phyloP scores from a whole-genome alignment of 2,113 vertebrate species.

The Otus sunia region DNA sequence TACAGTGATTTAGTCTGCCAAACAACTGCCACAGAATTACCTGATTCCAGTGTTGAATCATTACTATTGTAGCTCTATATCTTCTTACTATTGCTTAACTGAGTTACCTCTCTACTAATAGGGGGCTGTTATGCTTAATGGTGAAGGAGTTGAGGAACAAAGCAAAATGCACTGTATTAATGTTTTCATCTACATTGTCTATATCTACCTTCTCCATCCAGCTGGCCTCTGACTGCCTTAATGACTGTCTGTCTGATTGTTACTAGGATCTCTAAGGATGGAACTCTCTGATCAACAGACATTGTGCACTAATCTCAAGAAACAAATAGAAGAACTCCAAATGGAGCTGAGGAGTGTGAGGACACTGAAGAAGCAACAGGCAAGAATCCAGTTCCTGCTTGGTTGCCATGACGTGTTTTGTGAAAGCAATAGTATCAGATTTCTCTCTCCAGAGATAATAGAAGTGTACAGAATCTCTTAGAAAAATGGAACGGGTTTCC shows the following conservation, averaged over 20 bases:
- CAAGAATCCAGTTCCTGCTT: neutral
- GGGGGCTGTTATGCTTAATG: neutral
- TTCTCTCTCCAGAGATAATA: neutral
- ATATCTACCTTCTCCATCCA: neutral
- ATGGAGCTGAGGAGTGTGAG: slow-evolving; percentile 80
- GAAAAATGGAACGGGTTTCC: neutral
- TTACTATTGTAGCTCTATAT: neutral
- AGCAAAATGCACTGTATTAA: neutral
- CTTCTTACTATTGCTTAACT: neutral
- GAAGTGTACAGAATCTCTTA: neutral
- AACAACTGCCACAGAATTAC: neutral
- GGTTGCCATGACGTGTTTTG: neutral
- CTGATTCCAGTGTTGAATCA: neutral
- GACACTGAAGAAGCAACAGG: slow-evolving; percentile 80
- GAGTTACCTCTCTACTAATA: neutral
- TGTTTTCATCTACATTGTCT: neutral
- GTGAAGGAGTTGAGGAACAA: neutral
- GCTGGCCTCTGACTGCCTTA: neutral
- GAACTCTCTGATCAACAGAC: slow-evolving; percentile 86
- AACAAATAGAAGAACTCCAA: slow-evolving; percentile 85
- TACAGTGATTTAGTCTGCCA: neutral
- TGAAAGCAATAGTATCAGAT: neutral
- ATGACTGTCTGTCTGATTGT: slow-evolving; percentile 1
- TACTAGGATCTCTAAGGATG: slow-evolving; percentile 84
- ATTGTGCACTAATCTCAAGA: slow-evolving; percentile 82